Base-by-base conservation (phyloP, 2,888 invertebrate genomes). In the Isoperla grammatica region DNA sequence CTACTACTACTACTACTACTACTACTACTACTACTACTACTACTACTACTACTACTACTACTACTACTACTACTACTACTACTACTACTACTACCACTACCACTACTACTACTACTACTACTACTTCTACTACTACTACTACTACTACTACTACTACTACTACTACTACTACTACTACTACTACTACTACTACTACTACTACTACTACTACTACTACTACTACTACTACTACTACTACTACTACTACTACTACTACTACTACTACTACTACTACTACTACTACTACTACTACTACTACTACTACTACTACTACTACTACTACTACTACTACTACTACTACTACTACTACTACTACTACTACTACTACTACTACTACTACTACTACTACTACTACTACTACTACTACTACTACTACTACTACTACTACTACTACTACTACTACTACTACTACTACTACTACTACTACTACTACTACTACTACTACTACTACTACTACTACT, bases 141-240 rank as follows among this genome's bases (percentile, higher is more conserved):
- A n/a, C n/a, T n/a, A n/a, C n/a, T n/a, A n/a, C n/a, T n/a, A n/a
- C n/a, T n/a, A n/a, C n/a, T n/a, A n/a, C n/a, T n/a, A n/a, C n/a
- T n/a, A n/a, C n/a, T n/a, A n/a, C n/a, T n/a, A n/a, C n/a, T n/a
- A n/a, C n/a, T n/a, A n/a, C n/a, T n/a, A n/a, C n/a, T n/a, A n/a
- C n/a, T n/a, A 39, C 39, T 45, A 45, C 45, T 45, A 45, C 45
- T 45, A 45, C 45, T 45, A 45, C 45, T 45, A 45, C 45, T 45
- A 45, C 45, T 45, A 45, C 45, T 45, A 45, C 45, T 45, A 45
- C 45, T 45, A 45, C 45, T 45, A 45, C 45, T 45, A 45, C 45
- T 45, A 45, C 45, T 45, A 45, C 45, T 45, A 45, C 45, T 45
- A 45, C 45, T 45, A 45, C 45, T 45, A 45, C 45, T 45, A 45